Conservation (phyloP, 2,113 vertebrate species). For the Setophaga coronata region DNA sequence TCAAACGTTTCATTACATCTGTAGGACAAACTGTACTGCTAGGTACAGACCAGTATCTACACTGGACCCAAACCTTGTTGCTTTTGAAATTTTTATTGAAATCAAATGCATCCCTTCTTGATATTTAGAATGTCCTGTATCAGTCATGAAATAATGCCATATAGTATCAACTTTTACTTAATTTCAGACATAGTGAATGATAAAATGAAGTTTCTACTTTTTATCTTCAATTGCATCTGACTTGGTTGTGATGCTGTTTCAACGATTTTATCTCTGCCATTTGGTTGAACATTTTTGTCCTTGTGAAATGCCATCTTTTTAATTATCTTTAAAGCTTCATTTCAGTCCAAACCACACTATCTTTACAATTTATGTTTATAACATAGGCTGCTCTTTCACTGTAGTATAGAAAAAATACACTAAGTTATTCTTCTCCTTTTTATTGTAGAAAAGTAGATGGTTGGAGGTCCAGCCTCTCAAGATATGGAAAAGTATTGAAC, state of each 20-base stretch:
- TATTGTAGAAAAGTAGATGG: background rate
- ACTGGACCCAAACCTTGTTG: background rate
- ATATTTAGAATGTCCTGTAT: background rate
- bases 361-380: constrained; percentile 22
- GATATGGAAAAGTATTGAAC: background rate
- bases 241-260: too few relatives aligned
- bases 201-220: too few relatives aligned
- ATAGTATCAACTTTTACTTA: too few relatives aligned
- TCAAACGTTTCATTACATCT: background rate
- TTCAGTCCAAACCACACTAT: accelerated
- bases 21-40: background rate
- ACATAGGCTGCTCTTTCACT: background rate
- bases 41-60: background rate
- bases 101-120: background rate
- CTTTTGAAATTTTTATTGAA: background rate
- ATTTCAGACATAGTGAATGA: too few relatives aligned
- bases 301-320: background rate
- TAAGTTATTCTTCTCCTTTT: background rate
- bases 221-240: too few relatives aligned
- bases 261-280: too few relatives aligned
- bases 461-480: background rate
- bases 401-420: background rate
- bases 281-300: background rate
- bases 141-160: too few relatives aligned
- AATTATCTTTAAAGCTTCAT: background rate